Base-by-base conservation (phyloP, 30 jellyfish, hydroid and myxozoan genomes). In the Aurelia sp. region DNA sequence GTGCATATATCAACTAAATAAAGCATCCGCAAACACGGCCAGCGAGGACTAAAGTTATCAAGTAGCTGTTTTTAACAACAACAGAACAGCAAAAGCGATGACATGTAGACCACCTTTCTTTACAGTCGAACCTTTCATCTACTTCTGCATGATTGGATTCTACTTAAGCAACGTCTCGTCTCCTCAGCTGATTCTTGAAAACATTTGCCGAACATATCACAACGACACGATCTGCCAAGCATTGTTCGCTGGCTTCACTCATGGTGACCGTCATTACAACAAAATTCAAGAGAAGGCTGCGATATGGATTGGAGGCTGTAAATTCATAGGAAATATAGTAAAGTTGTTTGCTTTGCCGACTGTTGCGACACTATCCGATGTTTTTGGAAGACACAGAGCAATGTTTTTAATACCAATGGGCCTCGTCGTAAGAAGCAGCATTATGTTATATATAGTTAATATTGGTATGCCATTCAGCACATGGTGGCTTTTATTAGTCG, bases 101-200 rank as follows among this genome's bases (percentile, higher is more conserved):
- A 21, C 19, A 16, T 64, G 33, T 17, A 18, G 15, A 44, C 33
- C 21, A 9, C 75, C 75, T 3, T 64, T 72, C 69, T 6, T 72
- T 19, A 72, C 84, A 9, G 84, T 72, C 58, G 84, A 72, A 67
- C 84, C 84, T 4, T 72, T 72, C 69, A 72, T 72, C 40, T 72
- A 72, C 53, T 8, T 72, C 1, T 72, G 84, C 84, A 72, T 50
- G 84, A 72, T 67, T 24, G 84, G 84, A 21, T 72, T 72, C 69
- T 72, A 41, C 69, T 67, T 72, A 40, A 72, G 84, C 69, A 44
- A 41, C 65, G 69, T 72, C 13, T 72, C 84, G 15, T 41, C 84
- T 13, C 84, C 84, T 31, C 84, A 72, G 10, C 59, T 72, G 84
- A 72, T 72, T 6, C 84, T 72, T 17, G 84, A 72, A 72, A 72